Evolutionary conservation across 2,888 invertebrate species (phyloP).

Genomic region (Trypoxylon attenuatum): DNA sequence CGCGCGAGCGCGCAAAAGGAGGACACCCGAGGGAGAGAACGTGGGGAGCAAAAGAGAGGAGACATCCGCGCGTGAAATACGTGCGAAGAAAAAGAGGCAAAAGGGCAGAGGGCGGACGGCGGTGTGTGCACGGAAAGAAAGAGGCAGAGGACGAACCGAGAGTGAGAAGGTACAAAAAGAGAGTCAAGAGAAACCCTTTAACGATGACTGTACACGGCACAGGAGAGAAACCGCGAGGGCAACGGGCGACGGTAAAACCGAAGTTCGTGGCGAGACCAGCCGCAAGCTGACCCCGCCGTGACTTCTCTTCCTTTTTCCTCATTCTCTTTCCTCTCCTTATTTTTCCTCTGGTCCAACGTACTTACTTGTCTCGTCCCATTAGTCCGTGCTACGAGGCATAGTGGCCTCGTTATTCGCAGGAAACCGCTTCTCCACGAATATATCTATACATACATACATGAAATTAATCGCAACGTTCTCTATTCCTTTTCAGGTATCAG

Average conservation of each 20-base stretch:
- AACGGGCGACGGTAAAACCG: slow-evolving; percentile 35
- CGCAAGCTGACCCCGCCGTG: slow-evolving; percentile 38
- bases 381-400: background rate
- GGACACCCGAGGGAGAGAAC: background rate
- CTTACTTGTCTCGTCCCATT: slow-evolving; percentile 22
- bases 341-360: background rate
- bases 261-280: slow-evolving; percentile 39
- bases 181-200: slow-evolving; percentile 34
- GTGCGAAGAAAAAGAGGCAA: background rate
- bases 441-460: too few species aligned
- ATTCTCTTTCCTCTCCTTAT: background rate
- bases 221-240: slow-evolving; percentile 46
- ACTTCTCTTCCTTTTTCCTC: slow-evolving; percentile 17
- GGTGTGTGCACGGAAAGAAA: slow-evolving; percentile 10
- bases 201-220: slow-evolving; percentile 38
- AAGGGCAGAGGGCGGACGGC: slow-evolving; percentile 1
- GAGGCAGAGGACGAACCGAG: slow-evolving; percentile 17
- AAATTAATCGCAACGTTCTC: background rate
- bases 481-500: slow-evolving; percentile 85
- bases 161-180: slow-evolving; percentile 3
- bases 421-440: background rate
- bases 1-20: background rate
- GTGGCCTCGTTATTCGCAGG: too few species aligned
- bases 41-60: slow-evolving; percentile 15
- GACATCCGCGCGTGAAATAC: slow-evolving; percentile 15